phyloP scores from a whole-genome alignment of 1,140 invertebrate species.

The Nymphalis io region DNA sequence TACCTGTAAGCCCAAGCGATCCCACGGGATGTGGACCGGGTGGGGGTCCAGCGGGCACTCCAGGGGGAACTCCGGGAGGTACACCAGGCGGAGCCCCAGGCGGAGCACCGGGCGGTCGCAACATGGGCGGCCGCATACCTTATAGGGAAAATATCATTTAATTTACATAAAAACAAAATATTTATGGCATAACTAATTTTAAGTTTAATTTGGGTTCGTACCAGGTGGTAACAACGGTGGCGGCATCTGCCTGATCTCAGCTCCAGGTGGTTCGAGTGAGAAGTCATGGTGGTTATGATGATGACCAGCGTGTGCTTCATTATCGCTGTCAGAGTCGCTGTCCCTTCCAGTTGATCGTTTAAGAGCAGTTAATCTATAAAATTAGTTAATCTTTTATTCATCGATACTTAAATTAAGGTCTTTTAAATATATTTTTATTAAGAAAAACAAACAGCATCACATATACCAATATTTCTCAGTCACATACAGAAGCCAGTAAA shows the following conservation, averaged over 20 bases:
- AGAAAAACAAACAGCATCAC: too few relatives aligned
- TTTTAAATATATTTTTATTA: too few relatives aligned
- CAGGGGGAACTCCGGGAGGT: constrained; percentile 36
- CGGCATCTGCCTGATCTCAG: constrained; percentile 57
- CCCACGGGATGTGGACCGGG: constrained; percentile 25
- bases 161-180: background rate
- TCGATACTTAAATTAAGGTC: too few relatives aligned
- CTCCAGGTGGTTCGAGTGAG: constrained; percentile 59
- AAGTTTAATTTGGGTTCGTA: constrained; percentile 19
- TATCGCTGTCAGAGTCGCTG: constrained; percentile 73
- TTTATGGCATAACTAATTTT: background rate
- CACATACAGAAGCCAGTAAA: too few relatives aligned
- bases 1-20: constrained; percentile 14
- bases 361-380: constrained; percentile 55
- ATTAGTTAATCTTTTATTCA: background rate
- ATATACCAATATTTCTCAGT: too few relatives aligned
- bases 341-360: constrained; percentile 54
- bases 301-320: constrained; percentile 34
- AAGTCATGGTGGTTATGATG: constrained; percentile 49
- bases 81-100: constrained; percentile 41
- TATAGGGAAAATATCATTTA: too few relatives aligned
- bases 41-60: constrained; percentile 71
- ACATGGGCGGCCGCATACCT: constrained; percentile 83
- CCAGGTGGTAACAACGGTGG: constrained; percentile 67
- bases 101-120: constrained; percentile 76